These are phyloP conservation scores for Alethe castanea DNA, from an alignment of 2,113 vertebrate genomes.

Conservation along the genomic window DNA sequence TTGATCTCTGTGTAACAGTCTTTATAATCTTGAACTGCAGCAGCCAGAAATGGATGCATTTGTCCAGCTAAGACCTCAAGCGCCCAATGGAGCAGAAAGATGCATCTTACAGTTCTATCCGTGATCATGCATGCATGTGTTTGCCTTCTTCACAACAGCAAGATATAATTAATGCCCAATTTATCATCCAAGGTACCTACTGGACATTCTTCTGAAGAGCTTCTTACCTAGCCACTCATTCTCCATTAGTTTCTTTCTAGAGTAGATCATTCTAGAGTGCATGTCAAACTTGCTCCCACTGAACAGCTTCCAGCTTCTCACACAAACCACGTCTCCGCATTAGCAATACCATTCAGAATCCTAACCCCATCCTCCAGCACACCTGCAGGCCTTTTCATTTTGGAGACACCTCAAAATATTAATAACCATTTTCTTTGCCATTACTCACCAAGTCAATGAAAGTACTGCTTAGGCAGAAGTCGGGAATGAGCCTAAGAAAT, in stretches of 20 bases:
- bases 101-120: neutral
- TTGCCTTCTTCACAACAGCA: neutral
- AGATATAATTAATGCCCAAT: neutral
- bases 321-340: accelerated
- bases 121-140: neutral
- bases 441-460: neutral
- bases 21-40: neutral
- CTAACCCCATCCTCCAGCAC: neutral
- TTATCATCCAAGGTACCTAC: neutral
- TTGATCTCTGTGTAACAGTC: neutral
- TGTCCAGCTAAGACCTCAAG: neutral
- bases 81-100: neutral
- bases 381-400: neutral
- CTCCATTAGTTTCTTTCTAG: neutral
- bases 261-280: neutral
- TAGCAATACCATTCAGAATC: neutral
- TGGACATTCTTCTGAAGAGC: neutral
- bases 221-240: neutral
- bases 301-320: neutral
- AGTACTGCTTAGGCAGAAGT: neutral
- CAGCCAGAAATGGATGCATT: neutral
- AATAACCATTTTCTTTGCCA: neutral
- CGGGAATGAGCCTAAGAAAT: neutral
- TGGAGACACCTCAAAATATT: neutral
- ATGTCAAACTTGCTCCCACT: neutral